A percentile compares a stretch with the other conserved stretches of the same genome.
These are phyloP conservation scores for Muntiacus reevesi DNA, from an alignment of 2,113 vertebrate species.

Conservation along the genomic window DNA sequence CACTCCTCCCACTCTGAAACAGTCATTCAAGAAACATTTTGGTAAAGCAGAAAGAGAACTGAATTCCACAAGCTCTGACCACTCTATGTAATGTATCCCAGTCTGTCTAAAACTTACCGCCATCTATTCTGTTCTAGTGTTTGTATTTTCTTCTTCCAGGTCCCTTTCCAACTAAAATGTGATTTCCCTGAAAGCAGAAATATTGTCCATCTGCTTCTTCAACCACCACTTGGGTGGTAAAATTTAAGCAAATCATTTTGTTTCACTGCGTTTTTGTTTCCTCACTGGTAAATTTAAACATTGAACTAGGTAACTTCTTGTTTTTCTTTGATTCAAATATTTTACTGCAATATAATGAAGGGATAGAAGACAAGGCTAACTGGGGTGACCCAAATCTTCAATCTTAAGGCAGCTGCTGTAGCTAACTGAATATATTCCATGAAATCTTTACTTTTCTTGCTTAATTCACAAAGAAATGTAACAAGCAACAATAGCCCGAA, in stretches of 20 bases:
- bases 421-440: neutral
- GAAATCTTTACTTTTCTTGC: neutral
- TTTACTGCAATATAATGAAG: neutral
- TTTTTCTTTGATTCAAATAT: neutral
- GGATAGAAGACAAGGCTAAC: neutral
- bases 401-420: neutral
- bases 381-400: neutral
- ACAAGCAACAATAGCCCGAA: neutral
- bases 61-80: neutral
- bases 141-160: neutral
- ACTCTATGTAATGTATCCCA: neutral
- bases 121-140: neutral
- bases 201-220: neutral
- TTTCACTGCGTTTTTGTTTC: neutral
- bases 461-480: neutral
- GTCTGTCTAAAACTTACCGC: neutral
- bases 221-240: neutral
- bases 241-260: neutral
- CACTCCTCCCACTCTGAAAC: neutral
- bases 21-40: neutral
- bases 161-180: neutral
- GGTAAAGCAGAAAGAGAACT: neutral
- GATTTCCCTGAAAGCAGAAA: neutral
- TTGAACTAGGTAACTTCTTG: neutral
- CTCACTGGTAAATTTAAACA: neutral